A percentile compares a stretch with the other conserved stretches of the same genome.
These are phyloP conservation scores for Amaurobius ferox DNA, from an alignment of 2,888 invertebrate species.

Conservation along the genomic window DNA sequence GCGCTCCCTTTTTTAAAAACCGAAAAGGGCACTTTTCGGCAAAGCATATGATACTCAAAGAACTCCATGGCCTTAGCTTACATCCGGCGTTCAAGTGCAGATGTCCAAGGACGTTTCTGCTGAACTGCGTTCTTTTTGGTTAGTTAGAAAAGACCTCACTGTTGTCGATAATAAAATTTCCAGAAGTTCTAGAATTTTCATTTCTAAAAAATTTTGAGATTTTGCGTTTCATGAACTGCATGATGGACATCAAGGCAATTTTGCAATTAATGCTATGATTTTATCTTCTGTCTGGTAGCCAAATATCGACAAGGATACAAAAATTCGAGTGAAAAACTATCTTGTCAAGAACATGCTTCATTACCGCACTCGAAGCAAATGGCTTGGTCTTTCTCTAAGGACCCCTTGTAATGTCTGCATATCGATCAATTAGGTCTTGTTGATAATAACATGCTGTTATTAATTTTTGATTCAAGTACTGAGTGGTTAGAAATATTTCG, in stretches of 20 bases:
- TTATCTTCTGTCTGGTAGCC: slow-evolving; percentile 75
- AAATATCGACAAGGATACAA: slow-evolving; percentile 72
- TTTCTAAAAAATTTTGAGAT: background rate
- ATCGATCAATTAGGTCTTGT: slow-evolving; percentile 68
- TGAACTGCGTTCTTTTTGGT: background rate
- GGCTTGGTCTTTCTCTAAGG: slow-evolving; percentile 30
- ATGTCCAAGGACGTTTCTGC: background rate
- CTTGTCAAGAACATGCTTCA: slow-evolving; percentile 13
- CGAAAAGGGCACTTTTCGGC: no score
- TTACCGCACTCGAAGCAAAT: slow-evolving; percentile 74
- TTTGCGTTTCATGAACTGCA: background rate
- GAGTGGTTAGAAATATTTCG: slow-evolving; percentile 74
- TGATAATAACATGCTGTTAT: slow-evolving; percentile 73
- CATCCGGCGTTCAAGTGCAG: no score
- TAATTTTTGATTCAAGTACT: slow-evolving; percentile 74
- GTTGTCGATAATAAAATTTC: background rate
- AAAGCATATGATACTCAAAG: no score
- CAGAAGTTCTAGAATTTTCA: background rate
- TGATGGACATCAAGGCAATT: slow-evolving; percentile 70
- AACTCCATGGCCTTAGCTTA: no score
- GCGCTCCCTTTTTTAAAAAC: no score
- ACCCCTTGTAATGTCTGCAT: slow-evolving; percentile 60
- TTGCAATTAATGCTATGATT: slow-evolving; percentile 75
- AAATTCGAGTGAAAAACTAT: slow-evolving; percentile 33
- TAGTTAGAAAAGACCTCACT: background rate